Conservation (phyloP, 2,888 invertebrate species). For the Synergus itoensis region DNA sequence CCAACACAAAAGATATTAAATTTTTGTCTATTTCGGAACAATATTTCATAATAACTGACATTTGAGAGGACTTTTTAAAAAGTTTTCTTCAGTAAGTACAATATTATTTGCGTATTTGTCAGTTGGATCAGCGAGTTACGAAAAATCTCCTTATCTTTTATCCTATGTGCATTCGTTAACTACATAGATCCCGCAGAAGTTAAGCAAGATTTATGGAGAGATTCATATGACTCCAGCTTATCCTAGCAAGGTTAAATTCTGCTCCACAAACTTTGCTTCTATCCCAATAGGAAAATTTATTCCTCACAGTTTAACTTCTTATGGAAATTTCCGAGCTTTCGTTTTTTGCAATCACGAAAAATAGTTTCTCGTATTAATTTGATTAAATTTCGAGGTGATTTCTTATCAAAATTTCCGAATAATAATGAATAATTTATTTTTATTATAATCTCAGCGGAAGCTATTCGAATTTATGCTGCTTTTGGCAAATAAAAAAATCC, state of each 20-base stretch:
- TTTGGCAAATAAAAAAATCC: too few relatives aligned
- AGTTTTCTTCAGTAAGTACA: constrained; percentile 16
- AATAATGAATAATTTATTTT: too few relatives aligned
- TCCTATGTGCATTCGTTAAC: constrained; percentile 40
- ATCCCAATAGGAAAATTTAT: constrained; percentile 37
- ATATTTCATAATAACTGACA: constrained; percentile 24
- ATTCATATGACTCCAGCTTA: constrained; percentile 38
- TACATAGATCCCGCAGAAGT: constrained; percentile 26
- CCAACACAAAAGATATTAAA: too few relatives aligned
- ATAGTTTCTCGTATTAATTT: not conserved
- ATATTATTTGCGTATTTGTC: constrained; percentile 39
- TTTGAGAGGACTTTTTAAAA: constrained; percentile 14
- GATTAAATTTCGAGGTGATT: not conserved
- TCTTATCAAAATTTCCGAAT: too few relatives aligned
- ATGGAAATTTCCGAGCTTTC: constrained; percentile 23
- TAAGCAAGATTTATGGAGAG: constrained; percentile 38
- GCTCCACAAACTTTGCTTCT: constrained; percentile 25
- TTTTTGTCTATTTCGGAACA: not conserved
- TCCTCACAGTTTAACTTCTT: constrained; percentile 35
- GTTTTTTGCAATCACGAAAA: not conserved
- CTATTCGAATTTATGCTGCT: too few relatives aligned
- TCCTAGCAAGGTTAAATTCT: constrained; percentile 40
- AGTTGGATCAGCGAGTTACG: constrained; percentile 27
- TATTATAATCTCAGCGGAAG: too few relatives aligned
- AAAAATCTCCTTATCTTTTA: constrained; percentile 40